Base-by-base conservation (phyloP, 2,888 invertebrate species). In the Pedicia rivosa region DNA sequence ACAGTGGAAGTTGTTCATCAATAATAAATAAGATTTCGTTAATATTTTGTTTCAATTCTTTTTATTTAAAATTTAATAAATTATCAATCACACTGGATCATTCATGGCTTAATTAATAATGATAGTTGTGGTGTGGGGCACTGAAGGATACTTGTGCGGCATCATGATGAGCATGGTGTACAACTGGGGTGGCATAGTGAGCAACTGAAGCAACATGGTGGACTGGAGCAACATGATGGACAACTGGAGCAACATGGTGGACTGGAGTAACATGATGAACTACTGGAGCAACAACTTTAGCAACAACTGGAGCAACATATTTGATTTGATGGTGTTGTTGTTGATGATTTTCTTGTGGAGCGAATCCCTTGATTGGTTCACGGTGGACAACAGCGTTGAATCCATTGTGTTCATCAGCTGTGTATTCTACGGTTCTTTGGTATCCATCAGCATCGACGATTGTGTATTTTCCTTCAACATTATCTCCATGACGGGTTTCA, bases 301-400 rank as follows among this genome's bases (percentile, higher is more conserved):
- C n/a, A n/a, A n/a, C n/a, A n/a, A n/a, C n/a, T n/a, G n/a, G n/a
- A n/a, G n/a, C n/a, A n/a, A n/a, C n/a, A n/a, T n/a, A n/a, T n/a
- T n/a, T n/a, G n/a, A n/a, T n/a, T n/a, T n/a, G n/a, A n/a, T n/a
- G n/a, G n/a, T n/a, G n/a, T n/a, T n/a, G n/a, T n/a, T n/a, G n/a
- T n/a, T n/a, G n/a, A n/a, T n/a, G n/a, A n/a, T 24, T 24, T 24
- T 24, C 53, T 44, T n/a, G n/a, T n/a, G n/a, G n/a, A n/a, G n/a
- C n/a, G n/a, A n/a, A n/a, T n/a, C n/a, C n/a, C n/a, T n/a, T n/a
- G 3, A 60, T 59, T 10, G 64, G 63, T 46, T 66, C 64, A 27
- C 62, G 64, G 40, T 57, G 59, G 2, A 68, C 68, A 27, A 66
- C 49, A 4, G 68, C 68, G 48, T 67, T 64, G 54, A 68, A 68